A percentile compares a stretch with the other conserved stretches of the same genome.
Evolutionary conservation across 2,888 invertebrate species (phyloP).

Genomic region (Ectemnius lituratus): DNA sequence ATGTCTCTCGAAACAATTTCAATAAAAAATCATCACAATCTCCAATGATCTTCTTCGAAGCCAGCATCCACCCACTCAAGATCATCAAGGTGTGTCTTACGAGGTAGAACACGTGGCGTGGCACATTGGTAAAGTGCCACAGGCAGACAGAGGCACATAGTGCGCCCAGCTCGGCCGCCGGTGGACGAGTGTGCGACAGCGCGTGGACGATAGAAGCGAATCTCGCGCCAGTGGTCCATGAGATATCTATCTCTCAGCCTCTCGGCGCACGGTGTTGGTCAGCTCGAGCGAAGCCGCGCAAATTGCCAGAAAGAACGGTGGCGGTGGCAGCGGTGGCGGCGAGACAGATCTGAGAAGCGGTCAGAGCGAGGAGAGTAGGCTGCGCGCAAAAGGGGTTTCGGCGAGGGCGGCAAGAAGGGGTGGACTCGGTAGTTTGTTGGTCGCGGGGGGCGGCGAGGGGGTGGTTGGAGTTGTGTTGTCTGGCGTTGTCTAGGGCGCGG

Average conservation of each 20-base stretch:
- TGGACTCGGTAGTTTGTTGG: neutral
- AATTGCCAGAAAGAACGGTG: constrained; percentile 45
- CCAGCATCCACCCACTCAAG: too few species aligned
- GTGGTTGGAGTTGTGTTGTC: neutral
- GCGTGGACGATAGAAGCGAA: too few species aligned
- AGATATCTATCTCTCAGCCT: constrained; percentile 39
- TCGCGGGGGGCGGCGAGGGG: constrained; percentile 38
- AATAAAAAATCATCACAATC: too few species aligned
- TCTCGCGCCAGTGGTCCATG: too few species aligned
- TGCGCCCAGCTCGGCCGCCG: constrained; percentile 55
- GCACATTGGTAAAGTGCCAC: too few species aligned
- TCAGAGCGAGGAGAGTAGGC: constrained; percentile 13
- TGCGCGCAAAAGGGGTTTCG: constrained; percentile 21
- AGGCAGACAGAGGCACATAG: neutral
- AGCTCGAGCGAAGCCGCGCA: too few species aligned
- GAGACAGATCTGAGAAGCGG: constrained; percentile 43
- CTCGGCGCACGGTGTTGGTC: neutral
- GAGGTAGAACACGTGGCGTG: too few species aligned
- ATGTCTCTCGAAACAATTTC: too few species aligned
- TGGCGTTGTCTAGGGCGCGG: neutral
- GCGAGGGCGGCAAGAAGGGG: constrained; percentile 41
- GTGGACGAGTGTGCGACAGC: constrained; percentile 58
- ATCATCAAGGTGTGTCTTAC: too few species aligned
- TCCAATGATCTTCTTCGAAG: too few species aligned
- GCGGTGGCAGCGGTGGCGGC: constrained; percentile 24